These are phyloP conservation scores for Luffia ferchaultella DNA, from an alignment of 2,888 invertebrate species.

Conservation along the genomic window DNA sequence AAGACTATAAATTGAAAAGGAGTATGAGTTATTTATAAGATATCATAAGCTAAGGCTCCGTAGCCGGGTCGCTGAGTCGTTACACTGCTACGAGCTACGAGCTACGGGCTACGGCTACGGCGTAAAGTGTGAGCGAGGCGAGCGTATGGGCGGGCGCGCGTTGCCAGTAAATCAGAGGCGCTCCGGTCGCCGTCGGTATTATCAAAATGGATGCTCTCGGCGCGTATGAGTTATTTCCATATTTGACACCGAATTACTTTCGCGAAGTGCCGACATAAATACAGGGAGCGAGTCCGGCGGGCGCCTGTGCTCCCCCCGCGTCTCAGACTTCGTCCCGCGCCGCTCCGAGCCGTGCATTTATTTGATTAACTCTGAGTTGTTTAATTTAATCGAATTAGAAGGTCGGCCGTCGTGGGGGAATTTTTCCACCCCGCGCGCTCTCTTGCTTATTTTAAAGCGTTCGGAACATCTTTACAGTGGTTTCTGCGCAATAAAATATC, in stretches of 20 bases:
- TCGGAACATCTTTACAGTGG: constrained; percentile 64
- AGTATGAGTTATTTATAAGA: too few relatives aligned
- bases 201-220: constrained; percentile 61
- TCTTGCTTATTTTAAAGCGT: constrained; percentile 60
- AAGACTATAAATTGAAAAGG: too few relatives aligned
- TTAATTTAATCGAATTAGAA: constrained; percentile 67
- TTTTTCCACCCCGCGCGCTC: constrained; percentile 19
- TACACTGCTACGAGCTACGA: background rate
- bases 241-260: constrained; percentile 68
- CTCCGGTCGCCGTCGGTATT: constrained; percentile 59
- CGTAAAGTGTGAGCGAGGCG: too few relatives aligned
- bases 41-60: too few relatives aligned
- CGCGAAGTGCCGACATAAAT: constrained; percentile 65
- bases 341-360: constrained; percentile 56
- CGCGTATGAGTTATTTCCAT: constrained; percentile 65
- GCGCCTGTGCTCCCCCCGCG: constrained; percentile 17
- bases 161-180: constrained; percentile 48
- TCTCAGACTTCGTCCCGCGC: constrained; percentile 21
- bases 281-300: constrained; percentile 29
- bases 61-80: background rate
- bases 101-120: too few relatives aligned
- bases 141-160: constrained; percentile 16
- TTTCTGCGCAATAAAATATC: constrained; percentile 62
- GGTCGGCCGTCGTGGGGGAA: constrained; percentile 37
- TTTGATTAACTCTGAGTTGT: constrained; percentile 68